These are phyloP conservation scores for Leptopilina syphax DNA, from an alignment of 2,888 invertebrate genomes.

Conservation along the genomic window DNA sequence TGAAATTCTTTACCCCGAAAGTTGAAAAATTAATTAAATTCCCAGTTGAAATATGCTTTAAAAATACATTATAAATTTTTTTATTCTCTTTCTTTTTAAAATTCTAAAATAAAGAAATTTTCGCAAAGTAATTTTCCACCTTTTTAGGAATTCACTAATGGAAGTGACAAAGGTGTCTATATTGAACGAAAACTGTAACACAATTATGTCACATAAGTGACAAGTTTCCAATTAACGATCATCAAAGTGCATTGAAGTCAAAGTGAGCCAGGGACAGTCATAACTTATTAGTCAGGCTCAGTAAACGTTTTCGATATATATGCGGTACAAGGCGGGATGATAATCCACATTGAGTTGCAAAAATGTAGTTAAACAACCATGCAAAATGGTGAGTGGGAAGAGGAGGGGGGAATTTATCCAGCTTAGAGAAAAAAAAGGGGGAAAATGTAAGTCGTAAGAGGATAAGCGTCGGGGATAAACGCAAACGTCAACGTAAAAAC, in stretches of 20 bases:
- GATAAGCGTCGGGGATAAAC: conserved; percentile 58
- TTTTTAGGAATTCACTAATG: no score
- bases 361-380: conserved; percentile 17
- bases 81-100: no score
- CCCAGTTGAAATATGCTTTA: no score
- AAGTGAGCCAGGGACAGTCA: neutral
- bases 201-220: conserved; percentile 13
- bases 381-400: neutral
- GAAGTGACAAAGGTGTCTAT: neutral
- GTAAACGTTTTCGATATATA: conserved; percentile 10
- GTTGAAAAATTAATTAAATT: no score
- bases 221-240: conserved; percentile 23
- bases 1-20: no score
- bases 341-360: conserved; percentile 25
- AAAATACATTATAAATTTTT: no score
- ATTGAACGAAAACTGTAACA: conserved; percentile 6
- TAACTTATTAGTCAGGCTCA: conserved; percentile 22
- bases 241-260: conserved; percentile 24
- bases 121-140: no score
- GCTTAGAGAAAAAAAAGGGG: neutral
- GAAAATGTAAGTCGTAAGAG: conserved; percentile 31
- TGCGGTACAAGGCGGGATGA: conserved; percentile 1
- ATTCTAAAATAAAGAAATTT: no score
- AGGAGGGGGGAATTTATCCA: conserved; percentile 16
- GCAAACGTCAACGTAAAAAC: conserved; percentile 60